These are phyloP conservation scores for Nasonia giraulti DNA, from an alignment of 1,140 invertebrate species.

Conservation along the genomic window DNA sequence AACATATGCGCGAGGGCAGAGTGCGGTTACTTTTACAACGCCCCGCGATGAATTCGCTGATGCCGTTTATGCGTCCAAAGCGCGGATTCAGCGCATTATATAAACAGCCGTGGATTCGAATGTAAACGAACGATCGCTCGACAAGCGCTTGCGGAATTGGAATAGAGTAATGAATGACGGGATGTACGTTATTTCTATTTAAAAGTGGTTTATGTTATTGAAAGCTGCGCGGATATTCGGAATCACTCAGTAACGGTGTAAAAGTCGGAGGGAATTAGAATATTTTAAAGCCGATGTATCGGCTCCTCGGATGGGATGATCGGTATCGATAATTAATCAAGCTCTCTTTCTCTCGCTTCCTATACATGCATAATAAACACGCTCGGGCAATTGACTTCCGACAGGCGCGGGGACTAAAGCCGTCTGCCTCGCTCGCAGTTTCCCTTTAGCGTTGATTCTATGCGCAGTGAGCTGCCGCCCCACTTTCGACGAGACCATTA, in stretches of 20 bases:
- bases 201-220: no score
- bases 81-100: not conserved
- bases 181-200: not conserved
- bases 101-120: not conserved
- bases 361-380: not conserved
- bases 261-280: no score
- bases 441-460: not conserved
- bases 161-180: not conserved
- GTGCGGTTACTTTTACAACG: not conserved
- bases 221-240: no score
- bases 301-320: not conserved
- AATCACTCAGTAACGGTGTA: no score
- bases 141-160: no score
- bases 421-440: not conserved
- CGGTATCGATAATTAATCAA: constrained; percentile 23
- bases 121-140: no score
- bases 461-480: not conserved
- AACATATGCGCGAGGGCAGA: not conserved
- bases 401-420: not conserved
- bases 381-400: not conserved
- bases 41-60: not conserved
- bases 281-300: no score
- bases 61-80: not conserved
- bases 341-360: not conserved
- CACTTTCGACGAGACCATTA: constrained; percentile 20